Base-by-base conservation (phyloP, 2,888 invertebrate species). In the Chalcosyrphus nemorum region DNA sequence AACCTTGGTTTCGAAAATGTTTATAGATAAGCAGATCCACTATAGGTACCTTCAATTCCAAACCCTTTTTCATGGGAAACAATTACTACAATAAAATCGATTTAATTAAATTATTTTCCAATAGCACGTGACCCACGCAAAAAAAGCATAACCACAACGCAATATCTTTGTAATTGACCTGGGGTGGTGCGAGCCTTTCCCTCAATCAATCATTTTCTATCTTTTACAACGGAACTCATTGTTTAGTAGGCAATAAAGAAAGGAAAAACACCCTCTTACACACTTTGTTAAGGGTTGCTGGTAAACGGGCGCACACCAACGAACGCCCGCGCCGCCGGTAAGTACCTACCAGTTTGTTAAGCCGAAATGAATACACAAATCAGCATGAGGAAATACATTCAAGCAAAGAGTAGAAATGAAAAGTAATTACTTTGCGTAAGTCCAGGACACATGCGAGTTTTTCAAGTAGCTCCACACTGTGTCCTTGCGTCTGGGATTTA, bases 231-330 rank as follows among this genome's bases (percentile, higher is more conserved):
- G 41, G 17, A 63, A 59, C 19, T 38, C 75, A 27, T 70, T 76
- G 76, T 71, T 81, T 71, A 65, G 45, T 54, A 71, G 71, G 81
- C 76, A 76, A 81, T 81, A 71, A 76, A 41, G 59, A 74, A n/a
- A n/a, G n/a, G 27, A 17, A 59, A 81, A 74, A 70, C 68, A 81
- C 75, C 70, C 81, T 75, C 21, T 74, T 68, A 41, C 47, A 35
- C 27, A 63, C 54, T 24, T 11, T 32, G 32, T 11, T 21, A 21
- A 75, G 81, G 75, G 81, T 75, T 38, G 32, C 27, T 65, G 50
- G n/a, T 45, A 63, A 70, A 52, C 50, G 50, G 57, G 57, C 41
- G 52, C 72, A 5, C 29, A 52, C 63, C 63, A 75, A 43, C 70
- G 52, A 65, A 5, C 29, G 43, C 63, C 63, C 68, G 35, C 70